phyloP scores from a whole-genome alignment of 2,113 vertebrate species.

The Cyrtonyx montezumae region DNA sequence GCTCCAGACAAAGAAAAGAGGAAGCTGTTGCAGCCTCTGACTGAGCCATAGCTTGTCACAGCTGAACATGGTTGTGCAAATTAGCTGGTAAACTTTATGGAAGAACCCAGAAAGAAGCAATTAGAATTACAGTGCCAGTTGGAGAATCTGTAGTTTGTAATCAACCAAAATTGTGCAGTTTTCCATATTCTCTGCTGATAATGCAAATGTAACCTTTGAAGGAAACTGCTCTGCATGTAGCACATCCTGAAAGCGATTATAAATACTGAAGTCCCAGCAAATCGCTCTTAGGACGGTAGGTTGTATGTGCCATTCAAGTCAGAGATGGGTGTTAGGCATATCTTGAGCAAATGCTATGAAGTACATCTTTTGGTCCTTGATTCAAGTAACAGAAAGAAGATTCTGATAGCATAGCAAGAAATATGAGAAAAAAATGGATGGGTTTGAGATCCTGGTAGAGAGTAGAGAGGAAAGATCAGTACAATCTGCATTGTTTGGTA shows the following conservation, averaged over 20 bases:
- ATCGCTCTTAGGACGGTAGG: background rate
- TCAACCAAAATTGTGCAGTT: constrained; percentile 81
- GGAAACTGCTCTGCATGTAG: constrained; percentile 63
- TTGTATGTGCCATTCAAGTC: background rate
- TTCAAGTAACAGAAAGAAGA: background rate
- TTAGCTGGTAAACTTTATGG: constrained; percentile 76
- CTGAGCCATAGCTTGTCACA: constrained; percentile 72
- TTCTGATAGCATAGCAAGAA: background rate
- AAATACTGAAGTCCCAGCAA: constrained; percentile 6
- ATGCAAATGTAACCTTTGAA: constrained; percentile 79
- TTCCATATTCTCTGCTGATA: constrained; percentile 83
- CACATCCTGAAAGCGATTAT: constrained; percentile 65
- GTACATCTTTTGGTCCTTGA: background rate
- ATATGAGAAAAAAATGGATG: background rate
- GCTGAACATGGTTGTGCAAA: constrained; percentile 79
- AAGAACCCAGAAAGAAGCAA: constrained; percentile 73
- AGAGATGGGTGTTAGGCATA: background rate
- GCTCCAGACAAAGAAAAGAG: constrained; percentile 80
- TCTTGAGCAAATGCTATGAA: background rate
- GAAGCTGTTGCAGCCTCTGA: constrained; percentile 75
- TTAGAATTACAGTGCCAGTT: constrained; percentile 75
- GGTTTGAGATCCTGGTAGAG: background rate
- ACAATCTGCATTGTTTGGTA: background rate
- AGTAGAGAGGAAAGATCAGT: background rate
- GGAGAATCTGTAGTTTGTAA: constrained; percentile 73